Evolutionary conservation across 2,113 vertebrate species (phyloP), one percentile per base, ranked within the genome.

Genomic region (Pollimyrus isidori): DNA sequence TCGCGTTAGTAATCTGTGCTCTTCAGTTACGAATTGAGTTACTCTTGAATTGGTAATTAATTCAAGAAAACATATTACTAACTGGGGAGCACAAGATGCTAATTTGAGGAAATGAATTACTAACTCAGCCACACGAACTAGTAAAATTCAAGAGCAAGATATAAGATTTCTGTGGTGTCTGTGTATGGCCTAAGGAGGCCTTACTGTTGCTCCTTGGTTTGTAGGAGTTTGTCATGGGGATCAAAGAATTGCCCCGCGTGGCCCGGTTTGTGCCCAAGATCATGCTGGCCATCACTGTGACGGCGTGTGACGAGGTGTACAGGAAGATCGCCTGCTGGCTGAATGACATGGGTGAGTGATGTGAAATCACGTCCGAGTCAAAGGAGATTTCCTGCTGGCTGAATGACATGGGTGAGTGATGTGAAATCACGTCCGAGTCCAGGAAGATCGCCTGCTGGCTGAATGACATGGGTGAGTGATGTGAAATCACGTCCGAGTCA

Each of bases 311-410:
- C 0, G 98, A 99, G 94, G 96, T 97, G 93, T 99, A 99, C 96
- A 97, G 97, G 95, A 99, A 98, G 94, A 97, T 99, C 0, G 98
- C 98, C 45, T 96, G 97, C 92, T 99, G 98, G 97, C 96, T 99
- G 92, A 99, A 99, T 0, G 97, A 99, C 94, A 98, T 99, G 98
- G 98, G 98, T 99, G 95, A 89, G 94, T 52, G 48, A 84, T 7
- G 0, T 87, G 7, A 1, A 11, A 35, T 3, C 0, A 19, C 11
- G 2, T 62, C 58, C 39, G 30, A 39, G 69, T 39, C 11, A 4
- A 35, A 1, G 35, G 1, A 35, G 35, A 35, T 35, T 1, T 1
- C 35, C 35, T 35, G 35, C 35, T 35, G 35, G 1, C 35, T 35
- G 35, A 35, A 99, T 0, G 97, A 99, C 94, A 98, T 99, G 98